A percentile compares a stretch with the other conserved stretches of the same genome.
Conservation (phyloP, 2,888 invertebrate genomes). For the Drosophila neonasuta region DNA sequence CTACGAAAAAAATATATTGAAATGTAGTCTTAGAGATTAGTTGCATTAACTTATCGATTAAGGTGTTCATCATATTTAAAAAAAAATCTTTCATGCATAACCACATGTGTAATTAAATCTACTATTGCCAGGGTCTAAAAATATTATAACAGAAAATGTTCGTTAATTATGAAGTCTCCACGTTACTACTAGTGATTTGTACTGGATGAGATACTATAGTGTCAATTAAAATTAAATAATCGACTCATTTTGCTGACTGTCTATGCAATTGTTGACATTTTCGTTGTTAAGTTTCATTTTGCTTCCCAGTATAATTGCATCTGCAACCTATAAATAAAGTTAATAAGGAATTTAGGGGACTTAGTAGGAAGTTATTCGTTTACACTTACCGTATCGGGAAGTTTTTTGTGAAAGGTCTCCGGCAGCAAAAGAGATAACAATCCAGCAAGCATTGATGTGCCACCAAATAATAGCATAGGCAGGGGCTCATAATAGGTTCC, state of each 20-base stretch:
- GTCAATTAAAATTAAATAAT: conserved; percentile 11
- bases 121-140: too few relatives aligned
- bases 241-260: conserved; percentile 25
- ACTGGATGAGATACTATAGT: conserved; percentile 30
- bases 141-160: too few relatives aligned
- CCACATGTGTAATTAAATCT: background rate
- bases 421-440: conserved; percentile 84
- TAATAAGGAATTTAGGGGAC: background rate
- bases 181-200: conserved; percentile 36
- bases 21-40: too few relatives aligned
- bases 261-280: conserved; percentile 5
- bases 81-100: background rate
- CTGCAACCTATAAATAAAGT: conserved; percentile 57
- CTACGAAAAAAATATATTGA: too few relatives aligned
- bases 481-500: conserved; percentile 83
- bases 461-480: conserved; percentile 84
- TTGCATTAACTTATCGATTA: too few relatives aligned
- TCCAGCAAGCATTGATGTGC: conserved; percentile 83
- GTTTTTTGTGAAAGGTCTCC: conserved; percentile 85
- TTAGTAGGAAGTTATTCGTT: background rate
- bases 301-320: conserved; percentile 66
- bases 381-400: conserved; percentile 85
- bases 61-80: background rate
- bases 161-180: conserved; percentile 4
- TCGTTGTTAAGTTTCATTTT: background rate